Conservation (phyloP, 2,888 invertebrate genomes). For the Desoria tigrina region DNA sequence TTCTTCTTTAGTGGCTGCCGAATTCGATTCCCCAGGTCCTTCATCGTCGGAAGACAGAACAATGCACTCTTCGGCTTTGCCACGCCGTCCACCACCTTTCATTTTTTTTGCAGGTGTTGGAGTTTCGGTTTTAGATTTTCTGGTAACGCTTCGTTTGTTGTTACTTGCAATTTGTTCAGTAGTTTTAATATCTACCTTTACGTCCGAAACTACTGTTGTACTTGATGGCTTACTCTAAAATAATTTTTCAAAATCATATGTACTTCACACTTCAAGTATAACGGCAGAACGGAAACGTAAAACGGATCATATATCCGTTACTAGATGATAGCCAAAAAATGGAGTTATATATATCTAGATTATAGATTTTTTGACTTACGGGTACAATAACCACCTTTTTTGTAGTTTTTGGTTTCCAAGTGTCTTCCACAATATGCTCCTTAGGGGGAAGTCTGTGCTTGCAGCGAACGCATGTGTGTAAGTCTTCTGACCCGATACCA, state of each 20-base stretch:
- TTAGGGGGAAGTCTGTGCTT: constrained; percentile 24
- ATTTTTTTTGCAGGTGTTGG: neutral
- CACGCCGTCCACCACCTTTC: constrained; percentile 11
- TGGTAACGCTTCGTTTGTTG: neutral
- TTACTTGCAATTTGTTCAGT: neutral
- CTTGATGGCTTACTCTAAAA: no score
- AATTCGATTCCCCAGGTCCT: constrained; percentile 18
- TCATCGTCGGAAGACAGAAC: constrained; percentile 45
- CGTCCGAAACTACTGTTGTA: no score
- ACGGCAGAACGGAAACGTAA: no score
- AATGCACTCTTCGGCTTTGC: constrained; percentile 29
- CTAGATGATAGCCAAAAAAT: no score
- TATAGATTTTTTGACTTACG: no score
- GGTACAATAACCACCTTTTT: no score
- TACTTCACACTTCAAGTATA: no score
- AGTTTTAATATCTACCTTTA: neutral
- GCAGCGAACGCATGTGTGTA: constrained; percentile 39
- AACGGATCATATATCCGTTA: no score
- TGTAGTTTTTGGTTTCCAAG: constrained; percentile 10
- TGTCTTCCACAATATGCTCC: constrained; percentile 26
- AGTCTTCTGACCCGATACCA: constrained; percentile 31
- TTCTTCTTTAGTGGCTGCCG: neutral
- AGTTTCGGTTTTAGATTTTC: neutral
- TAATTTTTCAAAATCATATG: no score
- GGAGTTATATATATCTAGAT: no score